Evolutionary conservation across 2,888 invertebrate species (phyloP), one percentile per base, ranked within the genome.

Genomic region (Drosophila fungiperda): DNA sequence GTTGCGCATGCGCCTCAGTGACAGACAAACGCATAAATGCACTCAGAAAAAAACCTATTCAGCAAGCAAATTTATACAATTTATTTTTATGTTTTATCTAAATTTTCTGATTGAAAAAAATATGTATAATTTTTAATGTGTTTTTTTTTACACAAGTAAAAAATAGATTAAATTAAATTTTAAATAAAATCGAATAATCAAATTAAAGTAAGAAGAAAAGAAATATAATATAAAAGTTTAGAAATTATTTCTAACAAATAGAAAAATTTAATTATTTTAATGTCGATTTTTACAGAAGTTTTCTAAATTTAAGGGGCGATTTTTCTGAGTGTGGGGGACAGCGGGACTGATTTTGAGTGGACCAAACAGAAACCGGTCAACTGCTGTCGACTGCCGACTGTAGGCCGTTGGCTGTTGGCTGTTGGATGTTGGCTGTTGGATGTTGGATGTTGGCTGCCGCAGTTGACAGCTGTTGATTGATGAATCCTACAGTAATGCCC

Each of bases 381-480:
- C 26, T 26, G 38, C 7, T 54, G 48, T 59, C 58, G 49, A n/a
- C 35, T 20, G 45, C 38, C 45, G 57, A 12, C 35, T 12, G 38
- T 67, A 63, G 66, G 65, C 68, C 64, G 78, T 61, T 64, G 70
- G 70, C 72, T 64, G 76, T 69, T 61, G 68, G 63, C 75, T 79
- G 68, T 76, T 17, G 54, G 52, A 3, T 26, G 26, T 26, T 23
- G 23, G 23, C 23, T 23, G 23, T 23, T 23, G 23, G 23, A 23
- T 23, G 23, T 23, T 26, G 26, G 26, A 26, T 50, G 68, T 73
- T 60, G 76, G 75, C 82, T 78, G 82, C 83, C 73, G 74, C 87
- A 77, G 59, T 8, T 89, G 89, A 89, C 89, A 89, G 87, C 86
- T 80, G 89, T 80, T 89, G 87, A 87, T 87, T 89, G 87, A 87